Conservation (phyloP, 1,140 invertebrate species). For the Bombus polaris region DNA sequence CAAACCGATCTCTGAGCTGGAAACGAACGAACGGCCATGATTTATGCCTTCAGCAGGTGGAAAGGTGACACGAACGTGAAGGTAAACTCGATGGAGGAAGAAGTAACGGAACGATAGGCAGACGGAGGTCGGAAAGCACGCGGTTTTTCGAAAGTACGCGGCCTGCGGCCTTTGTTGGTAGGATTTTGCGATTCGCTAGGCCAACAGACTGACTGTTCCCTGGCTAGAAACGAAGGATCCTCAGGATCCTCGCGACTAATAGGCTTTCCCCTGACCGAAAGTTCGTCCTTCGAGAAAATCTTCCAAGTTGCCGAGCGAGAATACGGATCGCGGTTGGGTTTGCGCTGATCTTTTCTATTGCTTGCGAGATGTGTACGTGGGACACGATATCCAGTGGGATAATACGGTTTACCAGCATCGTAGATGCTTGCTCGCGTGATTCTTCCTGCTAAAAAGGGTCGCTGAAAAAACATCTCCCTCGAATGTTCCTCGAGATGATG, state of each 20-base stretch:
- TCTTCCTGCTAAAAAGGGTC: slow-evolving; percentile 10
- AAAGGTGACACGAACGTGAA: slow-evolving; percentile 29
- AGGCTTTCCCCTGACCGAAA: slow-evolving; percentile 61
- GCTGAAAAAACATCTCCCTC: slow-evolving; percentile 41
- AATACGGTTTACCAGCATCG: slow-evolving; percentile 57
- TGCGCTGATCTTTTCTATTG: slow-evolving; percentile 46
- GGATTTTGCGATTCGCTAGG: slow-evolving; percentile 72
- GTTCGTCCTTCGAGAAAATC: slow-evolving; percentile 58
- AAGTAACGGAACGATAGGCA: neutral
- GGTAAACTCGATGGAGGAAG: neutral
- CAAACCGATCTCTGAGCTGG: slow-evolving; percentile 54
- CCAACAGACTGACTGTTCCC: slow-evolving; percentile 26
- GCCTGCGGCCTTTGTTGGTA: slow-evolving; percentile 48
- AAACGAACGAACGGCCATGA: slow-evolving; percentile 55
- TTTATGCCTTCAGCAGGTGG: slow-evolving; percentile 75
- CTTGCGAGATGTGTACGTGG: slow-evolving; percentile 7
- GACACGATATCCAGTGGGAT: slow-evolving; percentile 32
- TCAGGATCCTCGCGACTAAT: slow-evolving; percentile 53
- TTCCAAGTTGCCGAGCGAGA: slow-evolving; percentile 1
- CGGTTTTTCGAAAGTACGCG: slow-evolving; percentile 44
- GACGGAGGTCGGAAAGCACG: neutral
- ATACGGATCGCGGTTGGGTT: slow-evolving; percentile 19
- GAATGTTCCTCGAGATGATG: neutral
- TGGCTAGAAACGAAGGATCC: neutral
- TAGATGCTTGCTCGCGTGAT: slow-evolving; percentile 42